Conservation (phyloP, 2,113 vertebrate species). For the Ranitomeya variabilis region DNA sequence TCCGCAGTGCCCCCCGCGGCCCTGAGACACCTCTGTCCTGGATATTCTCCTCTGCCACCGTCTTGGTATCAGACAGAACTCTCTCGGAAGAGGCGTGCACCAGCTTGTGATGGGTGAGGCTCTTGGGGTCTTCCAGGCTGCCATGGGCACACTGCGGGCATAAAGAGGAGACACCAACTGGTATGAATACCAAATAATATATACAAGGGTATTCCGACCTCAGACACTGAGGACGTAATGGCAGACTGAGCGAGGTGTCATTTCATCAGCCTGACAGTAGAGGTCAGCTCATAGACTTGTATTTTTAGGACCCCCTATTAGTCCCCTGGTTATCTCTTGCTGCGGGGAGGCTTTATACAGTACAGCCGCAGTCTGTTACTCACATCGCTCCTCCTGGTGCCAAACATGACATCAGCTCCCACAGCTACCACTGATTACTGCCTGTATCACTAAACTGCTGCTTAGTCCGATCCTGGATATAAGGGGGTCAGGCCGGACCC, state of each 20-base stretch:
- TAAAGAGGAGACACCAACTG: not conserved
- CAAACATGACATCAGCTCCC: conserved; percentile 18
- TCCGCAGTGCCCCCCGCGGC: not conserved
- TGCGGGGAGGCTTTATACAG: not conserved
- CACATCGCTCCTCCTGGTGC: not conserved
- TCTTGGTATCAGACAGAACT: conserved; percentile 88
- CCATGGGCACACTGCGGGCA: conserved; percentile 81
- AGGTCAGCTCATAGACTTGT: not conserved
- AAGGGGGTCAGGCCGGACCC: too few relatives aligned
- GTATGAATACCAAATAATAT: not conserved
- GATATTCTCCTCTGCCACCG: conserved; percentile 88
- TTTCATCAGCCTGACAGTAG: not conserved
- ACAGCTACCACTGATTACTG: conserved; percentile 2
- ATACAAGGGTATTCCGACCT: too few relatives aligned
- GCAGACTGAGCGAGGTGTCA: not conserved
- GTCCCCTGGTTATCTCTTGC: not conserved
- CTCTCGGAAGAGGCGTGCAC: conserved; percentile 90
- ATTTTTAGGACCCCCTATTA: not conserved
- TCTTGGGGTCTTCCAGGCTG: conserved; percentile 93
- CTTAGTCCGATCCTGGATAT: too few relatives aligned
- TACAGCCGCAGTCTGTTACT: not conserved
- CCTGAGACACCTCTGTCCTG: conserved; percentile 84
- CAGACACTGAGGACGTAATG: too few relatives aligned
- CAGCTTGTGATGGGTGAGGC: conserved; percentile 89
- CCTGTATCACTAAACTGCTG: not conserved